Base-by-base conservation (phyloP, 2,797 vertebrate species). In the Manis crassicaudata region DNA sequence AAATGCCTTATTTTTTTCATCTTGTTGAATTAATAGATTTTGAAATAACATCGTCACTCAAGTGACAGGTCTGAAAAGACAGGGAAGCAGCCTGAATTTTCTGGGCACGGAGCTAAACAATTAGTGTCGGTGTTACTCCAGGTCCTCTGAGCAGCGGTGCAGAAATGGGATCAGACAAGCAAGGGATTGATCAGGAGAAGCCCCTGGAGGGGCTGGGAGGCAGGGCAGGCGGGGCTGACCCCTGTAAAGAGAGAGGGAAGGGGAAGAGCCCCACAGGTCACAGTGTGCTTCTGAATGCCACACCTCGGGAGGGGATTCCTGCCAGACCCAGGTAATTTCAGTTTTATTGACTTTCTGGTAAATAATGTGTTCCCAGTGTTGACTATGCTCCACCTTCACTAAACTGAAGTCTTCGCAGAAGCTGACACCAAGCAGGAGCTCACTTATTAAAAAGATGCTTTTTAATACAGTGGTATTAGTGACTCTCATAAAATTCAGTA, bases 401-500 rank as follows among this genome's bases (percentile, higher is more conserved):
- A 35, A 27, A 63, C 16, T 79, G 65, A 92, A 92, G 80, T 40
- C 32, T 54, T 83, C 84, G 46, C 80, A 72, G 17, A 16, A 65
- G 10, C 32, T 79, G 56, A 58, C 37, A 56, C 7, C 25, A 89
- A 67, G 14, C 25, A 92, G 43, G 35, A 56, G 20, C 37, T 73
- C 17, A 25, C 12, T 25, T 54, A 88, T 62, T 77, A 37, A 35
- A 68, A 83, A 73, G 37, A 50, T 89, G 46, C 37, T 73, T 72
- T 84, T 79, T 1, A 21, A 32, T 11, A 3, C 40, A 89, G 37
- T 56, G 25, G 32, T 32, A 40, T 56, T 62, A 32, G 37, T 89
- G 25, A 92, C 43, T 72, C 70, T 73, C 82, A 62, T 72, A 77
- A 95, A 87, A 92, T 79, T 46, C 56, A 84, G 25, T 65, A 63